Conservation (phyloP, 2,888 invertebrate genomes). For the Argyresthia albistria region DNA sequence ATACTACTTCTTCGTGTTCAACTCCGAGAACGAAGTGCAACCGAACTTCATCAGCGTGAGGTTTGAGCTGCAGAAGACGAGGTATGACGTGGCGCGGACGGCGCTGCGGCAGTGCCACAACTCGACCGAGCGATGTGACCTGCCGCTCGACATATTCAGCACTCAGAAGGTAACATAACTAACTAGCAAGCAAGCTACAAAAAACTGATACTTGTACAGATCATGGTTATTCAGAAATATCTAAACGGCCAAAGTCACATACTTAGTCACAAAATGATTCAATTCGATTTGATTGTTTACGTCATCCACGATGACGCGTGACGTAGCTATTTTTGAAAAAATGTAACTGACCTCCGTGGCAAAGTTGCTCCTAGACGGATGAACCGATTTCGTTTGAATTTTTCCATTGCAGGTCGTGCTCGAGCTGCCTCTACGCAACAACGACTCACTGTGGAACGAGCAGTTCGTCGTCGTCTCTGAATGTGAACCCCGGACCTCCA, state of each 20-base stretch:
- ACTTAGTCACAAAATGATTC: no score
- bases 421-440: constrained; percentile 76
- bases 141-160: constrained; percentile 79
- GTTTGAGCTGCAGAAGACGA: constrained; percentile 79
- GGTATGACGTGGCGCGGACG: constrained; percentile 77
- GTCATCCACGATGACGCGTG: no score
- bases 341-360: no score
- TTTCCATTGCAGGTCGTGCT: constrained; percentile 65
- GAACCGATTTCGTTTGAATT: no score
- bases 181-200: no score
- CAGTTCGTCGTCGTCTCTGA: constrained; percentile 81
- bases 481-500: constrained; percentile 80
- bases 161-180: constrained; percentile 66
- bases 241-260: no score
- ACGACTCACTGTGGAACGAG: constrained; percentile 81
- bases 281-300: no score
- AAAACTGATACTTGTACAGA: no score
- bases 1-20: constrained; percentile 88
- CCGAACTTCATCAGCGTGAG: constrained; percentile 78
- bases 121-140: constrained; percentile 73
- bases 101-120: constrained; percentile 76
- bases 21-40: constrained; percentile 84
- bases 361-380: no score
- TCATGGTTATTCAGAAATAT: no score
- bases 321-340: no score